Conservation (phyloP, 2,797 vertebrate genomes). For the Danio kyathit region DNA sequence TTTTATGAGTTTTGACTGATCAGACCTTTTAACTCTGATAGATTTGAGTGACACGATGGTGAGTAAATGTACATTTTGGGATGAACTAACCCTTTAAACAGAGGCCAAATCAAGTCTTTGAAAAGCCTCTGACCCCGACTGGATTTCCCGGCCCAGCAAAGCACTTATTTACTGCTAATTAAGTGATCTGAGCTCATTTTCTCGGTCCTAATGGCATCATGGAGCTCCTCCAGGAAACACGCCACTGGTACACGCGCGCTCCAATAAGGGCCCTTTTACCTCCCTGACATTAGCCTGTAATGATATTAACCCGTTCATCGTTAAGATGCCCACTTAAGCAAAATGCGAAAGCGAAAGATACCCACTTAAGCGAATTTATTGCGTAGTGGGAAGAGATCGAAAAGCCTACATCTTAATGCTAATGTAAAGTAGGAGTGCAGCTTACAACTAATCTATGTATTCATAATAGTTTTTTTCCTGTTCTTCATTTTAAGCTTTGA, state of each 20-base stretch:
- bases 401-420: conserved; percentile 31
- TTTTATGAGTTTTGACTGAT: too few relatives aligned
- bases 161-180: conserved; percentile 62
- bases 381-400: conserved; percentile 17
- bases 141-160: conserved; percentile 50
- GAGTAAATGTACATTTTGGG: too few relatives aligned
- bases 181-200: conserved; percentile 50
- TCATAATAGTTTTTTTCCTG: conserved; percentile 31
- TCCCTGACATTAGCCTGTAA: conserved; percentile 67
- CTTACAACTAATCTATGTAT: conserved; percentile 66
- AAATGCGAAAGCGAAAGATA: conserved; percentile 69
- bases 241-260: background rate
- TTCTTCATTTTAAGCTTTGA: conserved; percentile 13
- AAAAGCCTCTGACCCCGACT: conserved; percentile 43
- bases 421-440: conserved; percentile 57
- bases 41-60: too few relatives aligned
- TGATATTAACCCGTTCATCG: conserved; percentile 80
- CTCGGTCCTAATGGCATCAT: conserved; percentile 57
- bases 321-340: conserved; percentile 77
- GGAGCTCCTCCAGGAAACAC: conserved; percentile 38
- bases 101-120: conserved; percentile 46
- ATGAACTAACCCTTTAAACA: conserved; percentile 1
- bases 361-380: conserved; percentile 48
- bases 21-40: too few relatives aligned
- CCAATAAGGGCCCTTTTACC: conserved; percentile 40